phyloP scores from a whole-genome alignment of 2,113 vertebrate species.

The Athene noctua region DNA sequence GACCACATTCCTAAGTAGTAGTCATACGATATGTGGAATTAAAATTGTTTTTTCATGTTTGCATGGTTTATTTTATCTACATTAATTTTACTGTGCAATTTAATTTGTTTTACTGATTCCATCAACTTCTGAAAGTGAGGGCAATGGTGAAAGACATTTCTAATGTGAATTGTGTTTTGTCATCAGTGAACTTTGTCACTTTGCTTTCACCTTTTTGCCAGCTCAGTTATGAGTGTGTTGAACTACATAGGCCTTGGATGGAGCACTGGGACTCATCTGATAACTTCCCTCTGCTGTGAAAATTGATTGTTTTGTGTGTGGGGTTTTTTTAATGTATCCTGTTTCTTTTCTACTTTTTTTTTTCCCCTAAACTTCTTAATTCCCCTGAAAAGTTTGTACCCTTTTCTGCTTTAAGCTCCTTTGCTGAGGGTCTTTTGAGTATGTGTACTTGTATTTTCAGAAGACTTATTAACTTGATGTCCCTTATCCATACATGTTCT shows the following conservation, averaged over 20 bases:
- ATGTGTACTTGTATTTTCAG: background rate
- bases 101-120: background rate
- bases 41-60: background rate
- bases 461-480: background rate
- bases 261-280: background rate
- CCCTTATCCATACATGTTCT: fast-evolving
- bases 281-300: background rate
- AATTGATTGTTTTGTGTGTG: background rate
- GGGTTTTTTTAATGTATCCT: background rate
- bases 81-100: background rate
- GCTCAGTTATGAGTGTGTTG: background rate
- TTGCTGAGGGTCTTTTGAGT: background rate
- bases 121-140: background rate
- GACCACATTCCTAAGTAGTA: background rate
- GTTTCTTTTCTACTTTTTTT: background rate
- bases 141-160: background rate
- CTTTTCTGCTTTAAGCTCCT: background rate
- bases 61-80: background rate
- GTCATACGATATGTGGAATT: background rate
- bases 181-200: background rate
- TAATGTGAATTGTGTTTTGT: background rate
- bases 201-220: background rate
- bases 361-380: background rate
- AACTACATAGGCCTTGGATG: background rate
- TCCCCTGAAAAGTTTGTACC: background rate